These are phyloP conservation scores for Haplochromis burtoni DNA, from an alignment of 2,113 vertebrate genomes.

Conservation along the genomic window DNA sequence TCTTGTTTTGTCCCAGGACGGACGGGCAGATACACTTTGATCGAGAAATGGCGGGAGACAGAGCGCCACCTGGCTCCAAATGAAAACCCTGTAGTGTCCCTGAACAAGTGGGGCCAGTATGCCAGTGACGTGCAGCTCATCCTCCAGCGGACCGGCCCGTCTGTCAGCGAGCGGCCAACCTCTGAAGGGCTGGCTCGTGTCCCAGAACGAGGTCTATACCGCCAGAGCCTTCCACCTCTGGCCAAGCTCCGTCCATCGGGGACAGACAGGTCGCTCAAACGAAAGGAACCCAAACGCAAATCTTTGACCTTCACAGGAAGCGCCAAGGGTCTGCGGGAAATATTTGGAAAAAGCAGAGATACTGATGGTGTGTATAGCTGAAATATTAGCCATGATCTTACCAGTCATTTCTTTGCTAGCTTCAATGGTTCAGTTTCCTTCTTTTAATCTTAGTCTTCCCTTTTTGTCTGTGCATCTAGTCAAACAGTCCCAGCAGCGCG, in stretches of 20 bases:
- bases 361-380: slow-evolving; percentile 65
- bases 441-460: neutral
- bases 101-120: slow-evolving; percentile 97
- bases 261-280: slow-evolving; percentile 78
- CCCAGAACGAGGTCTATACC: slow-evolving; percentile 83
- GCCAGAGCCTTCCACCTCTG: slow-evolving; percentile 88
- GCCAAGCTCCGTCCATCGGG: slow-evolving; percentile 81
- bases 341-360: slow-evolving; percentile 84
- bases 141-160: slow-evolving; percentile 85
- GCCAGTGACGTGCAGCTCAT: slow-evolving; percentile 93
- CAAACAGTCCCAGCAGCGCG: slow-evolving; percentile 41
- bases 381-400: neutral
- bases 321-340: slow-evolving; percentile 84
- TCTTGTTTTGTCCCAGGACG: slow-evolving; percentile 71
- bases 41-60: slow-evolving; percentile 94
- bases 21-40: slow-evolving; percentile 89
- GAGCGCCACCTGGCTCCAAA: slow-evolving; percentile 88
- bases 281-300: slow-evolving; percentile 91
- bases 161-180: slow-evolving; percentile 82
- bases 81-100: slow-evolving; percentile 88
- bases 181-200: slow-evolving; percentile 78
- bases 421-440: neutral
- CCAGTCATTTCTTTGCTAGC: neutral
- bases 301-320: slow-evolving; percentile 90
- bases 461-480: slow-evolving; percentile 17